A percentile compares a stretch with the other conserved stretches of the same genome.
Conservation (phyloP, 2,797 vertebrate species). For the Acestrorhynchus altus region DNA sequence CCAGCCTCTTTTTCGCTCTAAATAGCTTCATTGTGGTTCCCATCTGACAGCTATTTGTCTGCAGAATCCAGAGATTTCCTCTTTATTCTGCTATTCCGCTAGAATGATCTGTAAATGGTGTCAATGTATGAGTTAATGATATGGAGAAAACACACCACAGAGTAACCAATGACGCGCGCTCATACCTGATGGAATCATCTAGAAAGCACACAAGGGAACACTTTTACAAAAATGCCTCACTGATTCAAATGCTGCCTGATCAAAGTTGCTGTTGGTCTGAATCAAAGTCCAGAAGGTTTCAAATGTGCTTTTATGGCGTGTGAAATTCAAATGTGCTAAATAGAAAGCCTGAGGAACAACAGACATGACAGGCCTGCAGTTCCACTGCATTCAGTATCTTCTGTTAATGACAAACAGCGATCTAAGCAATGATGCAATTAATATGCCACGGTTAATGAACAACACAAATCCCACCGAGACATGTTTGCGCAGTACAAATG, state of each 20-base stretch:
- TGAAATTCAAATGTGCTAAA: background rate
- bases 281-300: background rate
- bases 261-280: background rate
- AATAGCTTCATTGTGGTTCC: slow-evolving; percentile 39
- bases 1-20: slow-evolving; percentile 2
- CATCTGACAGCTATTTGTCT: slow-evolving; percentile 37
- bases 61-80: slow-evolving; percentile 3
- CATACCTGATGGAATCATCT: slow-evolving; percentile 41
- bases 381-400: background rate
- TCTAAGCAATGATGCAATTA: slow-evolving; percentile 43
- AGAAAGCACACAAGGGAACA: slow-evolving; percentile 7
- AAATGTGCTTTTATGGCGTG: background rate
- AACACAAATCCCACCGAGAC: slow-evolving; percentile 35
- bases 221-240: slow-evolving; percentile 13
- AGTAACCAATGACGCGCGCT: slow-evolving; percentile 35
- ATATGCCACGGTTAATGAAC: slow-evolving; percentile 41
- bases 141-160: slow-evolving; percentile 22
- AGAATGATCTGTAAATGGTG: slow-evolving; percentile 39
- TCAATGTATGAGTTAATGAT: slow-evolving; percentile 46
- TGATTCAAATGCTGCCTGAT: background rate
- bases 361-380: background rate
- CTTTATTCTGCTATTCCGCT: slow-evolving; percentile 16
- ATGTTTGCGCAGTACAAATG: slow-evolving; percentile 30
- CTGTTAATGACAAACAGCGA: slow-evolving; percentile 18
- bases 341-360: background rate